Evolutionary conservation across 1,140 invertebrate genomes (phyloP).

Genomic region (Ceratosolen fusciceps): DNA sequence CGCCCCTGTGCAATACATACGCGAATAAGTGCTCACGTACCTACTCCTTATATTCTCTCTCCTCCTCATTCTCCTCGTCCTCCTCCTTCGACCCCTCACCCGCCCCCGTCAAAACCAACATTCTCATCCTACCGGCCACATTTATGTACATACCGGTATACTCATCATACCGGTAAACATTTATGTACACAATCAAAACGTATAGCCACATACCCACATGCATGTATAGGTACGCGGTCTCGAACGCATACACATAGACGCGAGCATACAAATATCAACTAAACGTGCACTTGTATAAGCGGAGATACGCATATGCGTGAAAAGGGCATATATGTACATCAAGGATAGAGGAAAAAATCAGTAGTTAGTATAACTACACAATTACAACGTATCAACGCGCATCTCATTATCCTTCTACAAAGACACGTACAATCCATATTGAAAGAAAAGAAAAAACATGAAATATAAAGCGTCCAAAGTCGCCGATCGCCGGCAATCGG

Average conservation of each 20-base stretch:
- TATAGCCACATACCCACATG: conserved; percentile 31
- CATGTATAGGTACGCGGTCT: conserved; percentile 23
- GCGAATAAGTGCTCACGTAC: too few species aligned
- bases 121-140: too few species aligned
- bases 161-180: too few species aligned
- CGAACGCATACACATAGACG: conserved; percentile 5
- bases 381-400: conserved; percentile 38
- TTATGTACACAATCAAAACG: too few species aligned
- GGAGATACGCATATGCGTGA: background rate
- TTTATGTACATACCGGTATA: too few species aligned
- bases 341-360: conserved; percentile 35
- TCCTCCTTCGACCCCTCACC: too few species aligned
- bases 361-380: too few species aligned
- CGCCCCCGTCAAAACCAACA: too few species aligned
- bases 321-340: conserved; percentile 16
- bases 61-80: too few species aligned
- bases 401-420: background rate
- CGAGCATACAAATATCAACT: conserved; percentile 4
- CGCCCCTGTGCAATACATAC: too few species aligned
- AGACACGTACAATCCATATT: background rate
- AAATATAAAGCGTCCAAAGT: conserved; percentile 22
- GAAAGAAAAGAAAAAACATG: conserved; percentile 9
- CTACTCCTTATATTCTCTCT: too few species aligned
- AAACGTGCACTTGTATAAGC: conserved; percentile 25
- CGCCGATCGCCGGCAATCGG: conserved; percentile 44